Conservation (phyloP, 2,113 vertebrate species). For the Conger conger region DNA sequence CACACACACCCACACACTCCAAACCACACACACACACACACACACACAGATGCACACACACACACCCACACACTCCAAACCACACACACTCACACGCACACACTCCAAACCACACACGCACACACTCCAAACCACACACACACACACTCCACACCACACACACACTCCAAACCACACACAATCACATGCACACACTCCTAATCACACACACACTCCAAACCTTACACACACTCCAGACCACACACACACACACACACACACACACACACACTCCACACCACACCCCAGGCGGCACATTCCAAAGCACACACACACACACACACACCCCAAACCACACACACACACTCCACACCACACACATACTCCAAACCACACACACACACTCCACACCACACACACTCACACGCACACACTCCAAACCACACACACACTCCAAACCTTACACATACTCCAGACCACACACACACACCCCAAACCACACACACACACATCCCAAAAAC, state of each 20-base stretch:
- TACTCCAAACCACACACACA: neutral
- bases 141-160: neutral
- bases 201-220: neutral
- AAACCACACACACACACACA: too few relatives aligned
- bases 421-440: too few relatives aligned
- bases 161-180: too few relatives aligned
- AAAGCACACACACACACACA: neutral
- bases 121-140: neutral
- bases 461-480: neutral
- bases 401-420: slow-evolving; percentile 31
- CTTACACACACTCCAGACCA: slow-evolving; percentile 38
- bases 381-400: neutral
- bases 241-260: slow-evolving; percentile 58
- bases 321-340: too few relatives aligned
- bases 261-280: neutral
- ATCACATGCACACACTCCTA: neutral
- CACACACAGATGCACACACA: too few relatives aligned
- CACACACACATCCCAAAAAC: slow-evolving; percentile 8
- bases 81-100: too few relatives aligned
- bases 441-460: neutral
- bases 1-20: too few relatives aligned
- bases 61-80: too few relatives aligned
- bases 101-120: too few relatives aligned
- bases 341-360: too few relatives aligned
- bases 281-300: too few relatives aligned